A percentile compares a stretch with the other conserved stretches of the same genome.
These are phyloP conservation scores for Sericinus montela DNA, from an alignment of 2,888 invertebrate species.

Conservation along the genomic window DNA sequence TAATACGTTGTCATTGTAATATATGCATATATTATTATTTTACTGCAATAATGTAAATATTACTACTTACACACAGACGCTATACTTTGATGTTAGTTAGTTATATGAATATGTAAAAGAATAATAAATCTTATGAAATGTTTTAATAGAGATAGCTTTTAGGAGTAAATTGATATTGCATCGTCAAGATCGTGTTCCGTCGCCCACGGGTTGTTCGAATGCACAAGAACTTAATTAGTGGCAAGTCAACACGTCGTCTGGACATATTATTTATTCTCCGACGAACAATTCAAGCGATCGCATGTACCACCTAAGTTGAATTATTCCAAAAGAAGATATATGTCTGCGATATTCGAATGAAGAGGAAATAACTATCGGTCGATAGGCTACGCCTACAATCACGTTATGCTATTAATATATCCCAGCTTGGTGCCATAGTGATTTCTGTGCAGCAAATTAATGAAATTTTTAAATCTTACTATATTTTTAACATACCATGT, in stretches of 20 bases:
- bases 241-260: conserved; percentile 52
- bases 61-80: conserved; percentile 47
- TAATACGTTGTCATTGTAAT: no score
- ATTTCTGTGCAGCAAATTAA: conserved; percentile 8
- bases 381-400: conserved; percentile 10
- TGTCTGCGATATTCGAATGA: conserved; percentile 28
- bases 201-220: conserved; percentile 52
- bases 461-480: conserved; percentile 7
- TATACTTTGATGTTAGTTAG: conserved; percentile 56
- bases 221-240: conserved; percentile 75
- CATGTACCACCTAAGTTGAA: conserved; percentile 47
- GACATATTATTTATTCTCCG: conserved; percentile 65
- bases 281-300: conserved; percentile 60
- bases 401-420: conserved; percentile 10
- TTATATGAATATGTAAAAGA: conserved; percentile 4
- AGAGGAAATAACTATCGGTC: conserved; percentile 22
- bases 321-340: conserved; percentile 46
- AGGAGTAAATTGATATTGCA: conserved; percentile 30
- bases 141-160: conserved; percentile 34
- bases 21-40: no score
- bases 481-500: background rate
- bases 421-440: background rate
- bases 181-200: conserved; percentile 34
- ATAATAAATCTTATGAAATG: conserved; percentile 24
- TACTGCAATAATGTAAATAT: no score